A percentile compares a stretch with the other conserved stretches of the same genome.
Evolutionary conservation across 1,140 invertebrate genomes (phyloP).

Genomic region (Leptoteleia sp.): DNA sequence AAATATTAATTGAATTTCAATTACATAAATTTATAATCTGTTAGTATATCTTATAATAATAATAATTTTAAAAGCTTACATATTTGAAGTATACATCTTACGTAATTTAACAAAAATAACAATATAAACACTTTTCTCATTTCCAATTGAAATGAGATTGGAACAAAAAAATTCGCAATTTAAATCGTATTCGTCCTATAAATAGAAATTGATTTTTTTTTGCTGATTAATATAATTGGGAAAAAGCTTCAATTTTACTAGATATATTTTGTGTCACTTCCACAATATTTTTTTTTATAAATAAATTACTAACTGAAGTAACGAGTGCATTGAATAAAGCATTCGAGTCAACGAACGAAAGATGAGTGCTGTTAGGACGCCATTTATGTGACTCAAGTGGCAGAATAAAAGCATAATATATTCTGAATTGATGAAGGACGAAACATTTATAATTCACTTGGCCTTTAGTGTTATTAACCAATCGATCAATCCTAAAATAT

Average conservation of each 20-base stretch:
- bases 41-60: too few species aligned
- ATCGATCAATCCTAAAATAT: constrained; percentile 4
- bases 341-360: constrained; percentile 38
- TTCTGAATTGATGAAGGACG: constrained; percentile 43
- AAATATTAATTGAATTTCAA: too few species aligned
- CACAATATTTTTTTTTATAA: constrained; percentile 5
- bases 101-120: too few species aligned
- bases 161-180: too few species aligned
- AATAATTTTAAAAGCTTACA: too few species aligned
- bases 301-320: constrained; percentile 3
- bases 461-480: constrained; percentile 23
- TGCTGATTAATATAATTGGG: background rate
- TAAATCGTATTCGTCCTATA: too few species aligned
- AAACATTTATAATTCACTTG: constrained; percentile 24
- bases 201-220: background rate
- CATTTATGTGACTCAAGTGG: constrained; percentile 43
- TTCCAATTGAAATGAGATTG: too few species aligned
- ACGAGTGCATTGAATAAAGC: constrained; percentile 11
- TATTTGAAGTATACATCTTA: too few species aligned
- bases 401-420: constrained; percentile 44
- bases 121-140: too few species aligned
- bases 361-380: constrained; percentile 30
- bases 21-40: too few species aligned
- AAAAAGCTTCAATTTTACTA: background rate
- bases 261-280: background rate